Conservation (phyloP, 1,140 invertebrate species). For the Drosophila yakuba region DNA sequence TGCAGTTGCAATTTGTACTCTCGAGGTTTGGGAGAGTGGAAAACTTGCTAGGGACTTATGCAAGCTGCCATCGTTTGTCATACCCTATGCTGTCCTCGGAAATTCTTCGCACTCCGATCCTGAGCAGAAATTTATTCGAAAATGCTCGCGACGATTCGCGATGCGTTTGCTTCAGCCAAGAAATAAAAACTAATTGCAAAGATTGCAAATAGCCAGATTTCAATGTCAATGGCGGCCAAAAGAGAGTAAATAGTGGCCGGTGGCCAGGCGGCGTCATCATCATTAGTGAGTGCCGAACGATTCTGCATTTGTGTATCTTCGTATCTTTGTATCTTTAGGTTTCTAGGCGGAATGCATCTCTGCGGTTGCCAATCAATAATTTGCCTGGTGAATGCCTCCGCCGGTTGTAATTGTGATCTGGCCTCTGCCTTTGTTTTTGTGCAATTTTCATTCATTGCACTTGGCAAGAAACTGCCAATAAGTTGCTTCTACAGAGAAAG, state of each 20-base stretch:
- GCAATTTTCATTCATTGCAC: conserved; percentile 72
- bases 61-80: conserved; percentile 30
- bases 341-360: conserved; percentile 46
- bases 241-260: conserved; percentile 36
- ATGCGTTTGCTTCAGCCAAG: conserved; percentile 63
- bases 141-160: conserved; percentile 46
- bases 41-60: conserved; percentile 27
- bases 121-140: conserved; percentile 40
- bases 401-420: conserved; percentile 55
- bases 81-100: conserved; percentile 49
- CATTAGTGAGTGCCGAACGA: conserved; percentile 28
- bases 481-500: conserved; percentile 46
- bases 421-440: conserved; percentile 35
- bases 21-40: conserved; percentile 15
- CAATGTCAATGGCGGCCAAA: conserved; percentile 74
- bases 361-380: conserved; percentile 73
- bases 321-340: conserved; percentile 42
- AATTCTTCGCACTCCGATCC: conserved; percentile 18
- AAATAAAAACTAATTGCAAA: conserved; percentile 68
- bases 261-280: conserved; percentile 44
- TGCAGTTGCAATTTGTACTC: conserved; percentile 30
- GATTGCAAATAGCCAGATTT: conserved; percentile 56
- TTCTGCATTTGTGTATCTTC: conserved; percentile 25
- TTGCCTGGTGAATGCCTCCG: conserved; percentile 58
- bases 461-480: conserved; percentile 77